A percentile compares a stretch with the other conserved stretches of the same genome.
These are phyloP conservation scores for Anoplopoma fimbria DNA, from an alignment of 2,113 vertebrate genomes.

Conservation along the genomic window DNA sequence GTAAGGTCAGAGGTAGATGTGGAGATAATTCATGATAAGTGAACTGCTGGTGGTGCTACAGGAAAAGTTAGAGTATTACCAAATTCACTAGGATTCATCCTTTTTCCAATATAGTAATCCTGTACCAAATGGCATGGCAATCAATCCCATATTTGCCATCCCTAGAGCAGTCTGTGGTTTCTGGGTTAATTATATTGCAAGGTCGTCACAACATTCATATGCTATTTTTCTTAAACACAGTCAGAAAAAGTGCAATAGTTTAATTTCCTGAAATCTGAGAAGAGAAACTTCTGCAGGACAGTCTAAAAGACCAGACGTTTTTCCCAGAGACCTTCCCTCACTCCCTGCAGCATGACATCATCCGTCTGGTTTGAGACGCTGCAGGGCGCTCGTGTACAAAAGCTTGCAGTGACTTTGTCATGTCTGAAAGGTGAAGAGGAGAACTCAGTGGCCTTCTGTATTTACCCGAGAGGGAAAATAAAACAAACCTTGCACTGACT, in stretches of 20 bases:
- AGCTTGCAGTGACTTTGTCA: slow-evolving; percentile 57
- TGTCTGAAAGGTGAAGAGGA: slow-evolving; percentile 34
- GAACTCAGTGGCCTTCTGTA: slow-evolving; percentile 59
- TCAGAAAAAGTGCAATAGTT: background rate
- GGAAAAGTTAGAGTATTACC: no score
- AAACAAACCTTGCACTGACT: slow-evolving; percentile 38
- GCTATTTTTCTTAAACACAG: background rate
- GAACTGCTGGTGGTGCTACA: background rate
- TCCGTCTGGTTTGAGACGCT: slow-evolving; percentile 69
- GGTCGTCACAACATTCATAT: no score
- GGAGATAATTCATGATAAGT: background rate
- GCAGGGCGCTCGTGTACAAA: slow-evolving; percentile 56
- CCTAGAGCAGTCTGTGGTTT: background rate
- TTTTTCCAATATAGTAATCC: background rate
- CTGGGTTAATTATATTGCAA: background rate
- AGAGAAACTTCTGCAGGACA: slow-evolving; percentile 4
- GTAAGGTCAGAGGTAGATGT: background rate
- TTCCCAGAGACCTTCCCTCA: slow-evolving; percentile 42
- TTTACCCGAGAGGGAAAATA: slow-evolving; percentile 52
- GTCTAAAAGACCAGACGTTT: slow-evolving; percentile 40
- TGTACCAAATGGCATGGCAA: background rate
- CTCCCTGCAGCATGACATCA: slow-evolving; percentile 74
- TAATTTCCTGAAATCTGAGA: slow-evolving; percentile 31
- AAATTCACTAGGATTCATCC: background rate
- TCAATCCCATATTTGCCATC: background rate